phyloP scores from a whole-genome alignment of 2,888 invertebrate genomes.

The Caenorhabditis virilis region DNA sequence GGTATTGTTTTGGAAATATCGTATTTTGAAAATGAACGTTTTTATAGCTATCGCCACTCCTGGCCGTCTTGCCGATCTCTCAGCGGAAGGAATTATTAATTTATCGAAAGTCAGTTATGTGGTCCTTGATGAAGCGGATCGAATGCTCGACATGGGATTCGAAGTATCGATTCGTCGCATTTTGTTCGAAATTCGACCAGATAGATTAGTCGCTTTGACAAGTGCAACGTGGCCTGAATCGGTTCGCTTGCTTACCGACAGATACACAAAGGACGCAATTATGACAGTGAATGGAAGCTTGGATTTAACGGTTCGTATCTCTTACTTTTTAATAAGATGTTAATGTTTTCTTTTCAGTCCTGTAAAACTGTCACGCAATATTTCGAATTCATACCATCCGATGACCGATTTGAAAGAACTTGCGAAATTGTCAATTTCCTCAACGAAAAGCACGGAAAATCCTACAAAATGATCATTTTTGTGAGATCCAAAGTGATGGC shows the following conservation, averaged over 20 bases:
- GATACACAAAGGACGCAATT: conserved; percentile 86
- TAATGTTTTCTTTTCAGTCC: conserved; percentile 72
- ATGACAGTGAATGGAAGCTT: conserved; percentile 84
- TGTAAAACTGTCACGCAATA: conserved; percentile 85
- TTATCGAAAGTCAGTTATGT: conserved; percentile 59
- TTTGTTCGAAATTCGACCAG: conserved; percentile 81
- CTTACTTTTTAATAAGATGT: background rate
- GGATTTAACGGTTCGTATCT: conserved; percentile 77
- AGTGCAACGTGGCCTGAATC: conserved; percentile 92
- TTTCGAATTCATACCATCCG: conserved; percentile 77
- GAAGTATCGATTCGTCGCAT: conserved; percentile 78
- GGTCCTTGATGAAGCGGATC: conserved; percentile 83
- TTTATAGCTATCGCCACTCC: conserved; percentile 97
- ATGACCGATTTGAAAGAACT: conserved; percentile 31
- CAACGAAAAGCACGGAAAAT: conserved; percentile 76
- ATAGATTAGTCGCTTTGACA: conserved; percentile 93
- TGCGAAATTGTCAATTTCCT: conserved; percentile 69
- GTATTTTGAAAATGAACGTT: no score
- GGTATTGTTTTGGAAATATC: no score
- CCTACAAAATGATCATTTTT: conserved; percentile 87
- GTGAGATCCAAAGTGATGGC: conserved; percentile 82
- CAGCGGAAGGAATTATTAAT: conserved; percentile 73
- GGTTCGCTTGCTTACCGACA: conserved; percentile 82
- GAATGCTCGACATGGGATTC: conserved; percentile 74
- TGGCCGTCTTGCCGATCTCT: conserved; percentile 88